A percentile compares a stretch with the other conserved stretches of the same genome.
These are phyloP conservation scores for Hermodice carunculata DNA, from an alignment of 2,888 invertebrate species.

Conservation along the genomic window DNA sequence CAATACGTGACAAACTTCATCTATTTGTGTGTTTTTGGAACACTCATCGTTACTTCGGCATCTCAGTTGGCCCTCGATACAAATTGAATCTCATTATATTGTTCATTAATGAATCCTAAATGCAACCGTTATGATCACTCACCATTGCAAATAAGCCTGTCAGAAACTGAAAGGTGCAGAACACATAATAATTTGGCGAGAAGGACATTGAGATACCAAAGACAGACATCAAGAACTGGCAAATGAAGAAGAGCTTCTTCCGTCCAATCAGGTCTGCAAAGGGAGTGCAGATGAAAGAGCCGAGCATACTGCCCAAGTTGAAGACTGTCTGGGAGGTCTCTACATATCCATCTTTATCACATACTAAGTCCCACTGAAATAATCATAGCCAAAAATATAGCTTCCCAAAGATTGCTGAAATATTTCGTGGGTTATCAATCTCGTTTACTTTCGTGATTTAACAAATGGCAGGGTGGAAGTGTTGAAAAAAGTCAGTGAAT, in stretches of 20 bases:
- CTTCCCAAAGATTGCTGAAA: too few relatives aligned
- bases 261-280: conserved; percentile 18
- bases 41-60: too few relatives aligned
- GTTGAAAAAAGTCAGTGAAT: too few relatives aligned
- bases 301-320: conserved; percentile 5
- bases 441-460: too few relatives aligned
- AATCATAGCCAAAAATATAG: too few relatives aligned
- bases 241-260: conserved; percentile 20
- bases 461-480: too few relatives aligned
- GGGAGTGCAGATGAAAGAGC: conserved; percentile 17
- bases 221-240: conserved; percentile 21
- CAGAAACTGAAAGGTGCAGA: conserved; percentile 23
- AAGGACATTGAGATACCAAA: conserved; percentile 21
- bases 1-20: too few relatives aligned
- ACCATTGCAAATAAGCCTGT: conserved; percentile 17
- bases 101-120: too few relatives aligned
- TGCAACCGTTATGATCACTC: background rate
- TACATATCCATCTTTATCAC: conserved; percentile 18
- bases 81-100: too few relatives aligned
- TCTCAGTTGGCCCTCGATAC: too few relatives aligned
- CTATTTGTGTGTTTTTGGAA: too few relatives aligned
- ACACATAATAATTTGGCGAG: conserved; percentile 9
- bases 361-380: conserved; percentile 23
- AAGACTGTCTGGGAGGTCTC: conserved; percentile 21
- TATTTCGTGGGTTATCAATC: too few relatives aligned